Percentiles rank a stretch among this genome's conserved stretches.
These are phyloP conservation scores for Myxocyprinus asiaticus DNA, from an alignment of 2,113 vertebrate species.

Conservation along the genomic window DNA sequence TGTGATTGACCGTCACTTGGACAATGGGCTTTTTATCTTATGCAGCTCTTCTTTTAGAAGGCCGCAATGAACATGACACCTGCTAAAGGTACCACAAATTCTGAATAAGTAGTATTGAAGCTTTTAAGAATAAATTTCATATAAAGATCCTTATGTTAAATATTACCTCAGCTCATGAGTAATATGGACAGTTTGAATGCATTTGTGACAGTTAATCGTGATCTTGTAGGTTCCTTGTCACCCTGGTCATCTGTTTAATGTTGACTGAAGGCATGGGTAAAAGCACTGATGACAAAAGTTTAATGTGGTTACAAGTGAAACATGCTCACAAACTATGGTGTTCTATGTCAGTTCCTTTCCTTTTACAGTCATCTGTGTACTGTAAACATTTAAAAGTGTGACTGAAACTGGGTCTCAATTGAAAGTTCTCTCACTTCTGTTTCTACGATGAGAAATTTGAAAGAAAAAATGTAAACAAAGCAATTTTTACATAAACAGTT, in stretches of 20 bases:
- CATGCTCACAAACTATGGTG: neutral
- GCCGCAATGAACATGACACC: neutral
- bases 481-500: neutral
- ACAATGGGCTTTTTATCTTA: constrained; percentile 22
- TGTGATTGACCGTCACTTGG: constrained; percentile 37
- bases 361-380: constrained; percentile 8
- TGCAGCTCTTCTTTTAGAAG: too few relatives aligned
- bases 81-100: neutral
- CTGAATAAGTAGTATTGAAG: neutral
- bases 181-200: neutral
- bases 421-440: constrained; percentile 17
- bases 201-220: too few relatives aligned
- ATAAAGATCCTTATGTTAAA: neutral
- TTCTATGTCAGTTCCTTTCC: constrained; percentile 26
- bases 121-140: neutral
- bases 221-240: neutral
- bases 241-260: neutral
- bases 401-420: constrained; percentile 7
- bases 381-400: neutral
- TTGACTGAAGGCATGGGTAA: neutral
- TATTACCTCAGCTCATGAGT: neutral
- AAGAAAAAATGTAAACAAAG: constrained; percentile 3
- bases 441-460: constrained; percentile 10
- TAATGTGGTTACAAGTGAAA: constrained; percentile 20
- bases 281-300: neutral